Percentiles rank a stretch among this genome's conserved stretches.
Evolutionary conservation across 2,888 invertebrate genomes (phyloP).

Genomic region (Drosophila nr. medialis): DNA sequence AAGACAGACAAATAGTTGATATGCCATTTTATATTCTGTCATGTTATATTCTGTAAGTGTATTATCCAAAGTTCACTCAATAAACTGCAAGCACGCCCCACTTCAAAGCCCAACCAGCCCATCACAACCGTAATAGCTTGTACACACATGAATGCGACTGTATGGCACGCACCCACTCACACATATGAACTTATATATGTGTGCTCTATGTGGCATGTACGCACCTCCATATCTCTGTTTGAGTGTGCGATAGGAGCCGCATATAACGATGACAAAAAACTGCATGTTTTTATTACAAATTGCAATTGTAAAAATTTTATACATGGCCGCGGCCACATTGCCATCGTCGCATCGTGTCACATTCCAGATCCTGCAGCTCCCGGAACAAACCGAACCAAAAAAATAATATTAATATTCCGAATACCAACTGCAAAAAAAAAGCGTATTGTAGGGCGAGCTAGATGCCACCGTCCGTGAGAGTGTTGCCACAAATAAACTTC

Average conservation of each 20-base stretch:
- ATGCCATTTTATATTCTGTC: background rate
- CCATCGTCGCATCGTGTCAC: constrained; percentile 67
- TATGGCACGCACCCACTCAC: constrained; percentile 1
- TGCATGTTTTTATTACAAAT: constrained; percentile 80
- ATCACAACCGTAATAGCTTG: constrained; percentile 33
- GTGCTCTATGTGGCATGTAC: constrained; percentile 16
- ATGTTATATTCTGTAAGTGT: background rate
- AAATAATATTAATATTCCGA: background rate
- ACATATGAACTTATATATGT: background rate
- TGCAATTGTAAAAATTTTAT: constrained; percentile 80
- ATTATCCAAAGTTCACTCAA: constrained; percentile 7
- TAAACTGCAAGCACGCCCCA: constrained; percentile 3
- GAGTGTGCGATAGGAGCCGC: constrained; percentile 60
- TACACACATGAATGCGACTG: constrained; percentile 48
- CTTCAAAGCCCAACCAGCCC: background rate
- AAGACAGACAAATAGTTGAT: background rate
- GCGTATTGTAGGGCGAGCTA: constrained; percentile 13
- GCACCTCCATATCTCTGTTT: constrained; percentile 23
- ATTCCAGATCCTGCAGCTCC: constrained; percentile 56
- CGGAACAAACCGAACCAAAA: constrained; percentile 21
- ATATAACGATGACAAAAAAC: constrained; percentile 76
- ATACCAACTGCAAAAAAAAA: background rate
- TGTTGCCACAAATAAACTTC: constrained; percentile 78
- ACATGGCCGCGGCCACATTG: constrained; percentile 76
- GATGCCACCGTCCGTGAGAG: constrained; percentile 53